These are phyloP conservation scores for Micrasema longulum DNA, from an alignment of 1,140 invertebrate genomes.

Conservation along the genomic window DNA sequence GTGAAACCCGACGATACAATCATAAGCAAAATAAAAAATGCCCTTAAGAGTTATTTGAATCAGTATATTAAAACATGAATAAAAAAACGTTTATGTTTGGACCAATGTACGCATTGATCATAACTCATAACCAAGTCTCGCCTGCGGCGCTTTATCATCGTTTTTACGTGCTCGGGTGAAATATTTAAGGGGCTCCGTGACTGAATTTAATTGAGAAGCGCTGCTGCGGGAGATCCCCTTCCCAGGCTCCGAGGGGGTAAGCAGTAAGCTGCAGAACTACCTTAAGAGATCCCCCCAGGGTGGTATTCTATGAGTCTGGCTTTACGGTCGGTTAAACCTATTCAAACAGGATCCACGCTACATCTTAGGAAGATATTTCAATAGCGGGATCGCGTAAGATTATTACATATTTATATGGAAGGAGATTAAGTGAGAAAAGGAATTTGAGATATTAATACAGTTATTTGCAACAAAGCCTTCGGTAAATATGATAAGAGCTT, in stretches of 20 bases:
- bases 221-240: background rate
- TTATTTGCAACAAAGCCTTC: background rate
- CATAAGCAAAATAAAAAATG: no score
- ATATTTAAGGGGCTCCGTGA: no score
- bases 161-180: background rate
- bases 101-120: background rate
- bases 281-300: no score
- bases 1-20: no score
- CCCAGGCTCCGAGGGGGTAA: background rate
- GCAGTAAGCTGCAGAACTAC: background rate
- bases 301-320: conserved; percentile 14
- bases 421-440: conserved; percentile 11
- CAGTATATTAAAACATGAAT: background rate
- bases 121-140: background rate
- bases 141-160: background rate
- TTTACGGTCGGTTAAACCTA: conserved; percentile 34
- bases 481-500: background rate
- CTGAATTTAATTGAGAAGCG: background rate
- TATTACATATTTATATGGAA: conserved; percentile 10
- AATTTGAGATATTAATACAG: no score
- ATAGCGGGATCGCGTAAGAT: conserved; percentile 13
- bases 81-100: background rate
- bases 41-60: background rate
- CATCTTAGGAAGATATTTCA: conserved; percentile 8
- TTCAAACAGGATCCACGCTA: conserved; percentile 8